phyloP scores from a whole-genome alignment of 2,888 invertebrate genomes.

The Drosophila nigricruria region DNA sequence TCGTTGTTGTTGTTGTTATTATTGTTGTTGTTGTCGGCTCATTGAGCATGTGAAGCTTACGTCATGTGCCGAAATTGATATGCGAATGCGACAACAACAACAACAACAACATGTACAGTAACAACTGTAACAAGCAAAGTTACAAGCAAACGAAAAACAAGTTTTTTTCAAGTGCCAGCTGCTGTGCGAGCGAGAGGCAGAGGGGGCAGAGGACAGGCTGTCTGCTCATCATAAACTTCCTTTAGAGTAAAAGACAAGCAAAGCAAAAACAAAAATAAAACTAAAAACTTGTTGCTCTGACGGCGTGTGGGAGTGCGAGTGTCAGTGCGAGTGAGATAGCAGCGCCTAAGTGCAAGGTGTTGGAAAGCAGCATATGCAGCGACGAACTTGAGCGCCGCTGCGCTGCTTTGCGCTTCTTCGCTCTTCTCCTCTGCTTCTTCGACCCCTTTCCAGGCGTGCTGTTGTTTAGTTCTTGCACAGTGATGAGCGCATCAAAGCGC shows the following conservation, averaged over 20 bases:
- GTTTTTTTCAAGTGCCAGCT: constrained; percentile 30
- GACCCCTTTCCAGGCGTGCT: constrained; percentile 5
- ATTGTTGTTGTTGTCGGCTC: constrained; percentile 48
- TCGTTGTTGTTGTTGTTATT: constrained; percentile 41
- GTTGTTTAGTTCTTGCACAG: constrained; percentile 31
- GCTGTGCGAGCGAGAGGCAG: background rate
- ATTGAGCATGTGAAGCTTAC: constrained; percentile 77
- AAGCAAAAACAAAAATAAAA: background rate
- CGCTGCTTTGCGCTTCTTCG: constrained; percentile 1
- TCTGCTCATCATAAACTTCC: constrained; percentile 47
- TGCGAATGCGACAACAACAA: constrained; percentile 59
- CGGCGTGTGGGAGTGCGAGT: constrained; percentile 5
- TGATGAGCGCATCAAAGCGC: constrained; percentile 57
- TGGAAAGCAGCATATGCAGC: constrained; percentile 41
- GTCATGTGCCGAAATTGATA: constrained; percentile 79
- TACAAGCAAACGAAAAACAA: constrained; percentile 48
- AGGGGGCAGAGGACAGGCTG: background rate
- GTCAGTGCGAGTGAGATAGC: constrained; percentile 6
- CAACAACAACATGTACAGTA: constrained; percentile 36
- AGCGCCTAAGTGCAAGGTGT: constrained; percentile 35
- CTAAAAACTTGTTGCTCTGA: constrained; percentile 42
- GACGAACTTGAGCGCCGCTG: constrained; percentile 38
- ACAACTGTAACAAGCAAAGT: constrained; percentile 45
- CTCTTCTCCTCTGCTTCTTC: background rate
- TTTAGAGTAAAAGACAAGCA: constrained; percentile 29